These are phyloP conservation scores for Muricea muricata DNA, from an alignment of 92 coral and sea anemone genomes.

Conservation along the genomic window DNA sequence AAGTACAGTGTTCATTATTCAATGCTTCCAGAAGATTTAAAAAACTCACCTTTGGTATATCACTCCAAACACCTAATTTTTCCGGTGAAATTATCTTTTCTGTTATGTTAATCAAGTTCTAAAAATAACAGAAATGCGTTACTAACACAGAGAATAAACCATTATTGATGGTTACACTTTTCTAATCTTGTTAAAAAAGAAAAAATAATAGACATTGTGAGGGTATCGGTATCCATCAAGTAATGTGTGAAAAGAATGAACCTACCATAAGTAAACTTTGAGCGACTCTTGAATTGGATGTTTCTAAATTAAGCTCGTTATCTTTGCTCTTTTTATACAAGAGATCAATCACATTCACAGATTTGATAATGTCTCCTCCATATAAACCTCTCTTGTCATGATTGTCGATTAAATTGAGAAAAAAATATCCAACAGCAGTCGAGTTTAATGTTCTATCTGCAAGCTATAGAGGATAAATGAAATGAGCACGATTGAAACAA, in stretches of 20 bases:
- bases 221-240: not conserved
- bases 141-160: not conserved
- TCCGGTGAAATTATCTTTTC: conserved; percentile 66
- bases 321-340: conserved; percentile 55
- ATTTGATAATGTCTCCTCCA: conserved; percentile 77
- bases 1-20: no score
- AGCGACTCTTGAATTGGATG: conserved; percentile 46
- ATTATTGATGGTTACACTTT: no score
- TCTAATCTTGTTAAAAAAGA: no score
- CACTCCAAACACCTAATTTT: conserved; percentile 73
- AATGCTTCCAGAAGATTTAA: not conserved
- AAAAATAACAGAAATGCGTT: not conserved
- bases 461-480: not conserved
- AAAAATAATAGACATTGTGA: not conserved
- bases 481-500: no score
- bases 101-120: conserved; percentile 75
- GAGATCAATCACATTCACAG: conserved; percentile 69
- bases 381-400: conserved; percentile 32
- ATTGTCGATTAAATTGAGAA: conserved; percentile 11
- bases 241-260: not conserved
- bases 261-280: conserved; percentile 64
- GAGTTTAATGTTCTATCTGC: conserved; percentile 31
- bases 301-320: conserved; percentile 23
- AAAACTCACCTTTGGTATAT: conserved; percentile 75
- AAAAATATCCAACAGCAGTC: conserved; percentile 32